Evolutionary conservation across 2,888 invertebrate genomes (phyloP), one percentile per base, ranked within the genome.

Genomic region (Brachynemurus nebulosus): DNA sequence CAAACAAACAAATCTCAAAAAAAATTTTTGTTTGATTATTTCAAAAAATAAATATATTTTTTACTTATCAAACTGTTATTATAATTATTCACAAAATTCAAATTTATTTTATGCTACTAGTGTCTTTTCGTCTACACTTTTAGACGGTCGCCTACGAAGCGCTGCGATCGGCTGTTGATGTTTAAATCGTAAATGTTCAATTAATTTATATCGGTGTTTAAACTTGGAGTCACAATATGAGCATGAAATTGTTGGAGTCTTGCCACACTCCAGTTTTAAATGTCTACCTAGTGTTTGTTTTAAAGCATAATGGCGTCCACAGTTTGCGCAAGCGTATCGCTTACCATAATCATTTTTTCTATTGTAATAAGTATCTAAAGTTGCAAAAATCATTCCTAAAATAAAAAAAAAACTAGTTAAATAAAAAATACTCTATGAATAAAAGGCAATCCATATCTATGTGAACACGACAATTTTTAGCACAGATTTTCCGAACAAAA

Each of bases 181-280:
- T 30, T 55, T 47, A 1, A 58, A 57, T 38, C 50, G 54, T 25
- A 60, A 38, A 49, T 61, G 61, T 44, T 59, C 59, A 11, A 57
- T 34, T 12, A 60, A 50, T 42, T 59, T 49, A 45, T 61, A 59
- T 50, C 59, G 60, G 46, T 61, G 57, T 3, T 51, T 52, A 47
- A 62, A 62, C 46, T 56, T 50, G 43, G 59, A 58, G 69, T 38
- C 67, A 50, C 69, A 69, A 48, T 63, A 61, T 0, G 64, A 62
- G 43, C 69, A 69, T 37, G 63, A 62, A 48, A 69, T 68, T 35
- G 61, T 59, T 4, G 68, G 67, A 46, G 68, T 67, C 47, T 67
- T 67, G 44, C 67, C 66, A 52, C 68, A 69, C 43, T 68, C 68
- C 65, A 65, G 67, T 23, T 62, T 34, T 25, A 35, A 21, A 35